Conservation (phyloP, 2,888 invertebrate genomes). For the Pseudoips prasinana region DNA sequence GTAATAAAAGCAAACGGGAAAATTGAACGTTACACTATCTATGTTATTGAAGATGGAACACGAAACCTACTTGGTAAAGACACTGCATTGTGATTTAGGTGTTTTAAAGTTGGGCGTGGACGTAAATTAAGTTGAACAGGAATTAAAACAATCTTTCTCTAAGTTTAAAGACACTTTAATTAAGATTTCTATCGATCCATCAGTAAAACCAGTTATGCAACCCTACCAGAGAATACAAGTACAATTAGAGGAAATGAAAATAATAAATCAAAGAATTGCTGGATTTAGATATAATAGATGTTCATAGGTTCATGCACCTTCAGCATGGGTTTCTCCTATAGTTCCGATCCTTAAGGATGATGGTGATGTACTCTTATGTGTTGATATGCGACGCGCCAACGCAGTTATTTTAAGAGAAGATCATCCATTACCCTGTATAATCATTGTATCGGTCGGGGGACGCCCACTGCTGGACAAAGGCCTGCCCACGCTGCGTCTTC, state of each 20-base stretch:
- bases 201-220: slow-evolving; percentile 8
- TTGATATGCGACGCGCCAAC: slow-evolving; percentile 39
- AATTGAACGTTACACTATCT: slow-evolving; percentile 11
- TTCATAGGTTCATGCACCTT: slow-evolving; percentile 20
- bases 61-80: no score
- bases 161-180: no score
- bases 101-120: no score
- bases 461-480: slow-evolving; percentile 29
- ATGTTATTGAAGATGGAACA: slow-evolving; percentile 21
- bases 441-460: no score
- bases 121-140: no score
- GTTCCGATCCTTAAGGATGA: slow-evolving; percentile 28
- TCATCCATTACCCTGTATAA: slow-evolving; percentile 32
- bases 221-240: no score
- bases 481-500: no score
- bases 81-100: no score
- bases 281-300: slow-evolving; percentile 24
- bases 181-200: slow-evolving; percentile 8
- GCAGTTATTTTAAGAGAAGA: slow-evolving; percentile 30
- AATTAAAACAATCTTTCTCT: no score
- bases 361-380: slow-evolving; percentile 28
- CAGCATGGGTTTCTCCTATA: slow-evolving; percentile 28
- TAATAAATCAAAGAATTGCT: slow-evolving; percentile 8
- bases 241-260: slow-evolving; percentile 15
- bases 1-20: slow-evolving; percentile 1